Conservation (phyloP, 2,113 vertebrate species). For the Penelope pileata region DNA sequence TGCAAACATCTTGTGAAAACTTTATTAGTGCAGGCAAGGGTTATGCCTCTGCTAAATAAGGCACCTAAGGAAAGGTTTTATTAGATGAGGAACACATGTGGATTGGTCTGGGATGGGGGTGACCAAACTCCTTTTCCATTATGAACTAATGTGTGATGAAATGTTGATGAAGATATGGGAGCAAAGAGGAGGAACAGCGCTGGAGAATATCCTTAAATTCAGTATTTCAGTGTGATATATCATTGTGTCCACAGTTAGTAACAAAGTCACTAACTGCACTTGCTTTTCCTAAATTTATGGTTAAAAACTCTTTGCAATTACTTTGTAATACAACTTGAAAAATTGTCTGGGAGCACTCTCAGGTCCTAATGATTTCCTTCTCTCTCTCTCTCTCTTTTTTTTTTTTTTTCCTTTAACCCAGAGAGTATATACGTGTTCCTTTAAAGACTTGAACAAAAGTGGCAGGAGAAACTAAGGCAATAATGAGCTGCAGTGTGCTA, state of each 20-base stretch:
- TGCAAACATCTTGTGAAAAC: not conserved
- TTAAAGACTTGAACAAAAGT: slow-evolving; percentile 47
- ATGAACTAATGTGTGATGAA: not conserved
- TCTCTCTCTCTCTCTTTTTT: not conserved
- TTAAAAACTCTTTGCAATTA: not conserved
- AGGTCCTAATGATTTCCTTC: slow-evolving; percentile 18
- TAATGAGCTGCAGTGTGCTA: slow-evolving; percentile 49
- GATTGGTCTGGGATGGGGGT: not conserved
- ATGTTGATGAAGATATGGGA: not conserved
- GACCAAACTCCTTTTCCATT: not conserved
- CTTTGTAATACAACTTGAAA: not conserved
- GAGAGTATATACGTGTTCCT: not conserved
- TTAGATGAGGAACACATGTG: not conserved
- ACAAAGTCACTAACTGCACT: not conserved
- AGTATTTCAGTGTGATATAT: not conserved
- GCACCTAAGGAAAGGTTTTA: not conserved
- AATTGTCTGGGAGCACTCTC: not conserved
- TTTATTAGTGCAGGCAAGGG: not conserved
- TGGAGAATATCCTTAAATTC: not conserved
- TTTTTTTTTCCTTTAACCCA: not conserved
- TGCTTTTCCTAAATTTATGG: not conserved
- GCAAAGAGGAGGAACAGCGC: not conserved
- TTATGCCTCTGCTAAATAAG: not conserved
- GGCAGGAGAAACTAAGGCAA: slow-evolving; percentile 44
- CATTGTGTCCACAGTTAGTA: not conserved